Evolutionary conservation across 2,113 vertebrate species (phyloP).

Genomic region (Glaucidium brasilianum): DNA sequence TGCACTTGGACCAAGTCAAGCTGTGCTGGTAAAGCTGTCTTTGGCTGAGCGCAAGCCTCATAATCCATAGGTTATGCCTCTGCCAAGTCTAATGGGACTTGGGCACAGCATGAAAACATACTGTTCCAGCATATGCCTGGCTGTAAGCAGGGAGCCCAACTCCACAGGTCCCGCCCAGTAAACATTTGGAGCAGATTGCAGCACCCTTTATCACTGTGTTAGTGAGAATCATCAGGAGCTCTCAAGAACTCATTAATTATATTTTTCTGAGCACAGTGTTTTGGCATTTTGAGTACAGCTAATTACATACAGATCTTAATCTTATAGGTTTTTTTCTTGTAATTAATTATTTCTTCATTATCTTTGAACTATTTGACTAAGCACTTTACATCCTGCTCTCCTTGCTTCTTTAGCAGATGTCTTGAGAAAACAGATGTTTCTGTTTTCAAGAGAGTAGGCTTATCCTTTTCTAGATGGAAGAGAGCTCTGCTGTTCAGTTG

Average conservation of each 20-base stretch:
- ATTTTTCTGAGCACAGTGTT: constrained; percentile 45
- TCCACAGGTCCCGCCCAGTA: background rate
- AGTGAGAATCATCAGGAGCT: constrained; percentile 44
- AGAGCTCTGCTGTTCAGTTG: background rate
- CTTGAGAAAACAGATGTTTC: constrained; percentile 67
- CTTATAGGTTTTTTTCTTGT: constrained; percentile 25
- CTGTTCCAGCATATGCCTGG: constrained; percentile 15
- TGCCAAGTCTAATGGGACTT: constrained; percentile 45
- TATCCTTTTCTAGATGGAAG: constrained; percentile 12
- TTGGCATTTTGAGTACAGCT: constrained; percentile 65
- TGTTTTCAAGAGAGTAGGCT: constrained; percentile 30
- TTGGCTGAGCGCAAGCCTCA: background rate
- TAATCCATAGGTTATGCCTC: background rate
- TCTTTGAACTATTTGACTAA: constrained; percentile 67
- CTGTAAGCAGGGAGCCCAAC: background rate
- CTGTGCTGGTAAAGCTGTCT: constrained; percentile 36
- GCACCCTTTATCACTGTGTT: constrained; percentile 28
- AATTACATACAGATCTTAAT: constrained; percentile 75
- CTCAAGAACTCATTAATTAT: constrained; percentile 68
- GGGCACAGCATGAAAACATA: constrained; percentile 27
- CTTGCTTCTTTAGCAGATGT: constrained; percentile 64
- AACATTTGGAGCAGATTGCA: constrained; percentile 53
- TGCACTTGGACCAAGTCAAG: constrained; percentile 12
- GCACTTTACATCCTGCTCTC: constrained; percentile 56
- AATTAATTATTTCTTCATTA: constrained; percentile 73